phyloP scores from a whole-genome alignment of 2,888 invertebrate genomes.

The Drosophila paranaensis region DNA sequence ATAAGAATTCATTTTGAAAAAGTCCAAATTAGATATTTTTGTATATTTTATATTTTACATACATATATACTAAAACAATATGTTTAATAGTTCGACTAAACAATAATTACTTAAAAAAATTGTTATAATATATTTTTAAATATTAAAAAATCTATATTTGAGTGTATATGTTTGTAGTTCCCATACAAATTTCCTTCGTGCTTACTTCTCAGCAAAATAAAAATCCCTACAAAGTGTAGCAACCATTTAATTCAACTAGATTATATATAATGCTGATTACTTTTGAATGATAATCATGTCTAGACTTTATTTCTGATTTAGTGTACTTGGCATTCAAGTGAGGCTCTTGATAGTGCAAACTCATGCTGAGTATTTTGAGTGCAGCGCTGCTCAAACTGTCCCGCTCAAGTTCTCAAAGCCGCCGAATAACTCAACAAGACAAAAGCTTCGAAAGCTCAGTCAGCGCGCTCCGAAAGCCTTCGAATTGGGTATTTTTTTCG shows the following conservation, averaged over 20 bases:
- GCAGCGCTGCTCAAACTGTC: slow-evolving; percentile 48
- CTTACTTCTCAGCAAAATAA: background rate
- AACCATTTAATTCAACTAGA: background rate
- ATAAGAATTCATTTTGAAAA: too few relatives aligned
- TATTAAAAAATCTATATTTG: background rate
- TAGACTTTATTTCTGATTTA: slow-evolving; percentile 26
- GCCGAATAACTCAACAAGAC: slow-evolving; percentile 11
- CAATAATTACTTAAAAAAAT: background rate
- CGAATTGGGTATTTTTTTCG: slow-evolving; percentile 33
- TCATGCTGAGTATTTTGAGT: slow-evolving; percentile 31
- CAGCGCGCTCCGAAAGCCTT: slow-evolving; percentile 53
- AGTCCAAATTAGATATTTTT: too few relatives aligned
- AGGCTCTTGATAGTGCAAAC: slow-evolving; percentile 21
- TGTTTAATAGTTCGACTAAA: too few relatives aligned
- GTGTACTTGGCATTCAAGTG: slow-evolving; percentile 35
- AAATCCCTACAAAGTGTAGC: background rate
- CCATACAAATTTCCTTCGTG: background rate
- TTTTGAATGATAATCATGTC: slow-evolving; percentile 8
- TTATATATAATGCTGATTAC: background rate
- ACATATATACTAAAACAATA: too few relatives aligned
- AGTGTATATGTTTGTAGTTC: background rate
- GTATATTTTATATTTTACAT: too few relatives aligned
- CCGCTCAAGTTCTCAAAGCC: slow-evolving; percentile 40
- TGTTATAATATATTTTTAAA: too few relatives aligned
- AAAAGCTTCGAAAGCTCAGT: slow-evolving; percentile 51